These are phyloP conservation scores for Masticophis lateralis DNA, from an alignment of 2,797 vertebrate species.

Conservation along the genomic window DNA sequence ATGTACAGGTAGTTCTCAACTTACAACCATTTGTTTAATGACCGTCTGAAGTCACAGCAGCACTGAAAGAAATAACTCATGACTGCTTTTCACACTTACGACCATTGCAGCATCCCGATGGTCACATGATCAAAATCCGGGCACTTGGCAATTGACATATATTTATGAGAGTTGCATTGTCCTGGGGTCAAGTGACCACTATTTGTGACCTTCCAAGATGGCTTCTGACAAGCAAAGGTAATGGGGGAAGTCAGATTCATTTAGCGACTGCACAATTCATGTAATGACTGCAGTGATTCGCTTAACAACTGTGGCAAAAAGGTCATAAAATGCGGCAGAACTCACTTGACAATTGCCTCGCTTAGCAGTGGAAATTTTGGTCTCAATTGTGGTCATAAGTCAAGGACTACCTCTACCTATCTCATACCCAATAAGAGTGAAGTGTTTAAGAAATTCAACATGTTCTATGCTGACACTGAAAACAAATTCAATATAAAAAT, in stretches of 20 bases:
- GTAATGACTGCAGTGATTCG: background rate
- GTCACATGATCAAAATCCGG: background rate
- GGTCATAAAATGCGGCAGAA: background rate
- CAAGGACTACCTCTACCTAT: background rate
- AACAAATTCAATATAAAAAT: background rate
- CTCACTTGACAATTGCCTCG: background rate
- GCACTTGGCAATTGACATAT: background rate
- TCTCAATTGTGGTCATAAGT: background rate
- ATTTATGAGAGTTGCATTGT: background rate
- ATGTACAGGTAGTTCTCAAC: background rate
- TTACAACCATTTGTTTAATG: background rate
- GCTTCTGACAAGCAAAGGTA: background rate
- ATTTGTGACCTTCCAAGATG: background rate
- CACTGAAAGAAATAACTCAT: background rate
- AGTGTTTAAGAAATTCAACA: background rate
- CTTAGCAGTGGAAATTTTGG: background rate
- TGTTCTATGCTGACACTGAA: background rate
- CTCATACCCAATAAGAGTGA: background rate
- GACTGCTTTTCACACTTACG: background rate
- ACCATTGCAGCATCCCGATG: background rate
- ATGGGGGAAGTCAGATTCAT: background rate
- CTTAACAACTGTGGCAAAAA: background rate
- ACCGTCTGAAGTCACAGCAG: background rate
- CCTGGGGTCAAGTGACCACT: background rate
- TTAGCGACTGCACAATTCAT: background rate